Evolutionary conservation across 1,140 invertebrate genomes (phyloP), one percentile per base, ranked within the genome.

Genomic region (Ostrea edulis): DNA sequence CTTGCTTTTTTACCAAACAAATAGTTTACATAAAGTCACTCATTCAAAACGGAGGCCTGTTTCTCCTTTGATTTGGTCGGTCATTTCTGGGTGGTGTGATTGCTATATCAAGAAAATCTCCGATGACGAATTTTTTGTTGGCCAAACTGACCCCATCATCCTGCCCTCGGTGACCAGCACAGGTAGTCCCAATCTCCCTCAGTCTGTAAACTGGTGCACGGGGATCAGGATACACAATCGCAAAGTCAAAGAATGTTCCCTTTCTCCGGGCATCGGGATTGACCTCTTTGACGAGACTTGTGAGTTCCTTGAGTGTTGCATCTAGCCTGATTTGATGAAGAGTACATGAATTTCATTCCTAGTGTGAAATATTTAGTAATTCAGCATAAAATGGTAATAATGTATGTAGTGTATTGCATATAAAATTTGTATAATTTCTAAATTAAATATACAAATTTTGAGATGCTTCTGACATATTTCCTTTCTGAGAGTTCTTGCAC

Each of bases 181-280:
- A 97, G 2, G 98, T 99, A 2, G 97, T 97, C 35, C 99, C 99
- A 91, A 99, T 99, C 94, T 99, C 98, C 90, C 98, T 96, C 96
- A 99, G 97, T 82, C 95, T 92, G 93, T 98, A 99, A n/a, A 97
- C 97, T 22, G 97, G 96, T 44, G 96, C 96, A 86, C 97, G 95
- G 65, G 96, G 94, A 94, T 99, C 98, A 2, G 99, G 98, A 93
- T 97, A 98, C 0, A 99, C 98, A 55, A 99, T 96, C 4, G 98
- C 97, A 96, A 99, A 99, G 94, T 99, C 98, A 95, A 99, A 99
- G 91, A 98, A 98, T n/a, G 99, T 99, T 84, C 98, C 99, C 94
- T 98, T 98, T 86, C 97, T 97, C 51, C 98, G 95, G 9, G 99
- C 97, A 94, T 99, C 99, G 53, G 98, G 98, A 95, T 99, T 99